Evolutionary conservation across 2,888 invertebrate species (phyloP), one percentile per base, ranked within the genome.

Genomic region (Cantharis lateralis): DNA sequence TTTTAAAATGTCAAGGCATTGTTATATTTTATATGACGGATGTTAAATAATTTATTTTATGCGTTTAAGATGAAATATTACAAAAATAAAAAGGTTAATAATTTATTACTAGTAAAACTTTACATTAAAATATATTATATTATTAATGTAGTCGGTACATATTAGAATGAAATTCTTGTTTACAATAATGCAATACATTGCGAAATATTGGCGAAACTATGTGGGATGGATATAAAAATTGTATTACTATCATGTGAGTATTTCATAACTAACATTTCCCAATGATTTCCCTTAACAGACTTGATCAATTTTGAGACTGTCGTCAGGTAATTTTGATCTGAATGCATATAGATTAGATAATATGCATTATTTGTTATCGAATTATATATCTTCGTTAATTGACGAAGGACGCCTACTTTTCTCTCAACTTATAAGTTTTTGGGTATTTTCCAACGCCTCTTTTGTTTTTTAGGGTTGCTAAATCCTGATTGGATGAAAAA

Each of bases 1-100:
- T 72, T 61, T 68, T 15, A 66, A 72, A 72, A 72, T 48, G 72
- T 68, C 68, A 72, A 72, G 72, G 72, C 66, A 48, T 48, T 48
- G 48, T 48, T 48, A 48, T 28, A 28, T 11, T 28, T 28, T 28
- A 28, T 28, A 28, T 28, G 48, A 48, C 48, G 48, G 48, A 48
- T 48, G 48, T 48, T 13, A 48, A 48, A 48, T 48, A 28, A 28
- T 28, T 24, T 48, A 48, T n/a, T n/a, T 48, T 48, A 9, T 48
- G n/a, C n/a, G n/a, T n/a, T 48, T 48, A 48, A 48, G 48, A 48
- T 48, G 48, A 48, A 48, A 48, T 48, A 48, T 48, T 48, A n/a
- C 48, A 5, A 48, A n/a, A 48, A 48, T 1, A 7, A 48, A n/a
- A 48, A 48, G n/a, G 48, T 48, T 48, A 48, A 48, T 48, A 48